Evolutionary conservation across 2,888 invertebrate species (phyloP).

Genomic region (Torymus aiolomorphi): DNA sequence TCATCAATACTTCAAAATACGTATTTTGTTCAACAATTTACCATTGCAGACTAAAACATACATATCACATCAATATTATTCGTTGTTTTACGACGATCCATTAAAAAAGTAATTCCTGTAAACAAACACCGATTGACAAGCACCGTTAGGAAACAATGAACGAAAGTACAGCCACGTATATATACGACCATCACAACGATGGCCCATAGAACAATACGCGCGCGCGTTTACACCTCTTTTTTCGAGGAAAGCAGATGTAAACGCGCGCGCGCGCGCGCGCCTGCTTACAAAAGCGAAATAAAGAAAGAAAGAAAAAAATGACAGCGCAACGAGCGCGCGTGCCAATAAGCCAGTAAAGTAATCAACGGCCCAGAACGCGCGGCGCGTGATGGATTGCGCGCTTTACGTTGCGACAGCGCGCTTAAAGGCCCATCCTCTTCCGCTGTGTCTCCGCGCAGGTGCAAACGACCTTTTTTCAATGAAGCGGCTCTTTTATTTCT

Average conservation of each 20-base stretch:
- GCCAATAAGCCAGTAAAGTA: conserved; percentile 53
- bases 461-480: conserved; percentile 48
- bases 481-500: background rate
- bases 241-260: conserved; percentile 12
- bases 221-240: conserved; percentile 1
- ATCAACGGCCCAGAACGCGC: conserved; percentile 59
- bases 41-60: too few relatives aligned
- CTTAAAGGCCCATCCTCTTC: conserved; percentile 67
- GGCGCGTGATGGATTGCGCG: too few relatives aligned
- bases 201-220: conserved; percentile 15
- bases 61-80: too few relatives aligned
- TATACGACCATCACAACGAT: background rate
- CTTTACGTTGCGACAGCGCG: too few relatives aligned
- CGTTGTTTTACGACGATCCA: too few relatives aligned
- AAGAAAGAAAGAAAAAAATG: conserved; percentile 14
- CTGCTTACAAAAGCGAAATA: background rate
- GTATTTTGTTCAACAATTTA: too few relatives aligned
- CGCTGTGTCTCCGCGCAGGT: conserved; percentile 57
- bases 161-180: background rate
- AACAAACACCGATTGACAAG: too few relatives aligned
- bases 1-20: too few relatives aligned
- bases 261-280: background rate
- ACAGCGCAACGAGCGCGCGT: conserved; percentile 34
- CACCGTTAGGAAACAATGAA: too few relatives aligned
- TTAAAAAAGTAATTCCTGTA: too few relatives aligned